Percentiles rank a stretch among this genome's conserved stretches.
Conservation (phyloP, 1,140 invertebrate genomes). For the Temnothorax nylanderi region DNA sequence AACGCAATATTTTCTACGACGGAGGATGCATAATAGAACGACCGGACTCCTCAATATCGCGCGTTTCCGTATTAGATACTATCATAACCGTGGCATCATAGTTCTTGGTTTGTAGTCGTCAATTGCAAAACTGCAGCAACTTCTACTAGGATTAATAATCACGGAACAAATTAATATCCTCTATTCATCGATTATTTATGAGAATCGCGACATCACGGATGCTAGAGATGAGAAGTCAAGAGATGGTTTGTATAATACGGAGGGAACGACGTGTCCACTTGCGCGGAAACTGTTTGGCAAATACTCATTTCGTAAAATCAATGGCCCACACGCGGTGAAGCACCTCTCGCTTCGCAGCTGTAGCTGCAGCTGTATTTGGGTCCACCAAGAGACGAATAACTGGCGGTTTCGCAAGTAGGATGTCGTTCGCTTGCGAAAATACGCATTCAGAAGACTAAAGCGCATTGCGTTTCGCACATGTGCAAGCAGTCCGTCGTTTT, state of each 20-base stretch:
- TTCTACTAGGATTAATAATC: background rate
- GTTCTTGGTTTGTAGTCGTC: background rate
- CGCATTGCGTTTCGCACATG: background rate
- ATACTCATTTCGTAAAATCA: conserved; percentile 11
- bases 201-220: background rate
- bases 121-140: conserved; percentile 20
- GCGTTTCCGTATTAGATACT: conserved; percentile 15
- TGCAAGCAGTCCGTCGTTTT: background rate
- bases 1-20: conserved; percentile 6
- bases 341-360: background rate
- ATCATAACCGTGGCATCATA: background rate
- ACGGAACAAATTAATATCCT: background rate
- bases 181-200: conserved; percentile 14
- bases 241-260: background rate
- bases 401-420: background rate
- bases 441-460: background rate
- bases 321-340: background rate
- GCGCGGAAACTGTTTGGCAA: conserved; percentile 11
- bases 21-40: background rate
- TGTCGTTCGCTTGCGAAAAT: conserved; percentile 4
- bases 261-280: background rate
- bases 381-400: background rate
- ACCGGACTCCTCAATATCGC: background rate
- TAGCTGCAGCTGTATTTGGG: background rate
- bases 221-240: background rate